Conservation (phyloP, 2,888 invertebrate genomes). For the Agrochola litura region DNA sequence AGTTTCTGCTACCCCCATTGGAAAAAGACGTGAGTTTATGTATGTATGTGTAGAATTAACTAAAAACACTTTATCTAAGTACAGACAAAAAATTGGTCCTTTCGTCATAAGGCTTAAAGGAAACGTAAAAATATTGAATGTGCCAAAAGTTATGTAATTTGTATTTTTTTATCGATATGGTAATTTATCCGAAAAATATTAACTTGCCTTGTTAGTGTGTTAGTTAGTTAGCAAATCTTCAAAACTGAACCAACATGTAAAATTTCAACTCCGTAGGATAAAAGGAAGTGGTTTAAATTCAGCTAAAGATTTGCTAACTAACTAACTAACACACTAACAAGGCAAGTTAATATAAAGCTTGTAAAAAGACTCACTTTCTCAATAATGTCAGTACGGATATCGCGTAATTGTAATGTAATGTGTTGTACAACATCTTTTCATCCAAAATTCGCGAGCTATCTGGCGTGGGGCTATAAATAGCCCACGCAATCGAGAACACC, state of each 20-base stretch:
- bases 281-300: too few species aligned
- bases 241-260: too few species aligned
- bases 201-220: too few species aligned
- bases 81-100: not conserved
- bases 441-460: slow-evolving; percentile 53
- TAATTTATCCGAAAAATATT: not conserved
- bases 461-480: slow-evolving; percentile 50
- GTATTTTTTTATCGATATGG: not conserved
- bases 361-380: not conserved
- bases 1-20: too few species aligned
- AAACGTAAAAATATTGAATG: not conserved
- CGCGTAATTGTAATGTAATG: slow-evolving; percentile 7
- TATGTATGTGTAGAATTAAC: not conserved
- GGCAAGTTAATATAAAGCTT: too few species aligned
- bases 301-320: too few species aligned
- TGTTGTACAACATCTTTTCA: slow-evolving; percentile 36
- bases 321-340: too few species aligned
- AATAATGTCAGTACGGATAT: not conserved
- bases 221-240: too few species aligned
- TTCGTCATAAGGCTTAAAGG: not conserved
- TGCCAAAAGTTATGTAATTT: not conserved
- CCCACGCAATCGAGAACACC: slow-evolving; percentile 55
- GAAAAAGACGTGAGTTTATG: too few species aligned
- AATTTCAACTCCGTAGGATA: too few species aligned
- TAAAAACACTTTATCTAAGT: not conserved